phyloP scores from a whole-genome alignment of 1,140 invertebrate genomes.

The Vanessa tameamea region DNA sequence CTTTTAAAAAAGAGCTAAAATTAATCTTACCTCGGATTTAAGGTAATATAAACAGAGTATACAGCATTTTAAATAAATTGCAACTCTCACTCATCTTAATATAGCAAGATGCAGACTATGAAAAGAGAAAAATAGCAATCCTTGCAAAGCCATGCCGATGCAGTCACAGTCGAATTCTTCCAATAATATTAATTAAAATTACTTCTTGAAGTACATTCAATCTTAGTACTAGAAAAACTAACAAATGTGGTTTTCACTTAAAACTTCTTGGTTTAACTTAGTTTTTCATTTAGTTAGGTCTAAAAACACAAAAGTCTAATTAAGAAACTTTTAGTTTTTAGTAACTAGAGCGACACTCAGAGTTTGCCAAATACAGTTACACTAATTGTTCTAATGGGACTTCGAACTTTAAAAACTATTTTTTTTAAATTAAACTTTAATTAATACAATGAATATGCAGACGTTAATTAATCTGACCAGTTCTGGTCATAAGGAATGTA shows the following conservation, averaged over 20 bases:
- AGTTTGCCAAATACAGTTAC: conserved; percentile 32
- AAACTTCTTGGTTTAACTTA: conserved; percentile 25
- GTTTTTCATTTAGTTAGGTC: conserved; percentile 35
- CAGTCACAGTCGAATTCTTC: background rate
- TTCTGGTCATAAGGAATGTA: too few species aligned
- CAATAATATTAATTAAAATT: background rate
- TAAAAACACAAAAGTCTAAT: conserved; percentile 38
- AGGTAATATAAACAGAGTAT: too few species aligned
- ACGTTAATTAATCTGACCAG: background rate
- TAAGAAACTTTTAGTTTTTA: conserved; percentile 34
- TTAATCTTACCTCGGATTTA: too few species aligned
- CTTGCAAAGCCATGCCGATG: background rate
- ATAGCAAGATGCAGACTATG: too few species aligned
- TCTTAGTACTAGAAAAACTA: conserved; percentile 14
- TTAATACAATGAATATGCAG: conserved; percentile 9
- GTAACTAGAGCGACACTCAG: conserved; percentile 24
- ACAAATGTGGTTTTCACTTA: conserved; percentile 15
- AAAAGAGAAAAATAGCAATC: too few species aligned
- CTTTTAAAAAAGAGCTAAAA: too few species aligned
- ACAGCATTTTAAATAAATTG: too few species aligned
- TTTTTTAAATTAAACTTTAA: conserved; percentile 25
- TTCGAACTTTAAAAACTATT: conserved; percentile 20
- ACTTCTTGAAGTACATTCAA: background rate
- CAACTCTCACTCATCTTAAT: too few species aligned
- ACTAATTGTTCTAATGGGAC: conserved; percentile 36